Conservation (phyloP, 2,888 invertebrate species). For the Leucophora obtusa region DNA sequence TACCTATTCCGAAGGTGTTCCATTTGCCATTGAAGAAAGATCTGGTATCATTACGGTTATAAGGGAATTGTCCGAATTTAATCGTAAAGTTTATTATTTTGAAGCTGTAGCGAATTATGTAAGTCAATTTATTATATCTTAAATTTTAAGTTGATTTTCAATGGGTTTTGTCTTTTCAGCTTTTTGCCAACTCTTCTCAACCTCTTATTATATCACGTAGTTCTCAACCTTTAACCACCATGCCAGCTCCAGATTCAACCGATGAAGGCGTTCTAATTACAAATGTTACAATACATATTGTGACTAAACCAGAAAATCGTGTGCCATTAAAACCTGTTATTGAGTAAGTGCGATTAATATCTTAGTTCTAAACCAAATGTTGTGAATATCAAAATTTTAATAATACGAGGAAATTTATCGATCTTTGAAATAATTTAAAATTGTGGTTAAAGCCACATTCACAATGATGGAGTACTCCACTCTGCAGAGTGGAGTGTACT, state of each 20-base stretch:
- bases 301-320: slow-evolving; percentile 86
- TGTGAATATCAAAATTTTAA: too few species aligned
- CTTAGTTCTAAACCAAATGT: too few species aligned
- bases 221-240: slow-evolving; percentile 71
- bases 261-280: slow-evolving; percentile 86
- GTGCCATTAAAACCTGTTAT: slow-evolving; percentile 77
- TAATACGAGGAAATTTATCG: too few species aligned
- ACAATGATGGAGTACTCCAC: too few species aligned
- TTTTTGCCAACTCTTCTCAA: slow-evolving; percentile 74
- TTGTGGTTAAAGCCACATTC: too few species aligned
- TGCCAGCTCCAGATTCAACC: slow-evolving; percentile 72
- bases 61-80: slow-evolving; percentile 85
- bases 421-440: too few species aligned
- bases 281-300: slow-evolving; percentile 90
- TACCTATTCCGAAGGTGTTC: slow-evolving; percentile 94
- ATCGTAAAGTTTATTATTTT: slow-evolving; percentile 86
- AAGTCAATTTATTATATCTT: slow-evolving; percentile 62
- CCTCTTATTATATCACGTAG: slow-evolving; percentile 71
- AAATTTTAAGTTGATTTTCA: background rate
- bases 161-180: slow-evolving; percentile 64
- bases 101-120: slow-evolving; percentile 86
- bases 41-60: slow-evolving; percentile 93
- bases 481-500: too few species aligned
- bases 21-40: slow-evolving; percentile 92
- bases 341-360: slow-evolving; percentile 70